These are phyloP conservation scores for Sialis fuliginosa DNA, from an alignment of 2,888 invertebrate genomes.

Conservation along the genomic window DNA sequence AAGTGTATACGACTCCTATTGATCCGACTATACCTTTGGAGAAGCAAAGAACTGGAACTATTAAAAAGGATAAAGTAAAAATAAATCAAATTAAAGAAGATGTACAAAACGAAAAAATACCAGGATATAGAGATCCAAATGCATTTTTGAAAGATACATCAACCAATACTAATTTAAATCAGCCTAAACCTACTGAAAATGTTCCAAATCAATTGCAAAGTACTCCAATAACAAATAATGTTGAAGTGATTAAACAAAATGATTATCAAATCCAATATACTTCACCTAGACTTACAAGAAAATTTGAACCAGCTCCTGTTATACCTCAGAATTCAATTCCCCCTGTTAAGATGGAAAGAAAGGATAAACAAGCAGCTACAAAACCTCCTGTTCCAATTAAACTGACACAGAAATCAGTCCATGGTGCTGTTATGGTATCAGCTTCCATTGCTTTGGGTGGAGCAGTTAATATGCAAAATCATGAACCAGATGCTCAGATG, in stretches of 20 bases:
- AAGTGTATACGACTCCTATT: slow-evolving; percentile 22
- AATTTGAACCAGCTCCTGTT: too few relatives aligned
- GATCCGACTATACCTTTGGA: slow-evolving; percentile 25
- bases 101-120: neutral
- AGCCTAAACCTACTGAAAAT: neutral
- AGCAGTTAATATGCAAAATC: neutral
- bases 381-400: neutral
- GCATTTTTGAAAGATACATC: slow-evolving; percentile 1
- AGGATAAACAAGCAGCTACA: neutral
- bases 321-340: neutral
- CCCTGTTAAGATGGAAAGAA: neutral
- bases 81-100: neutral
- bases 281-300: too few relatives aligned
- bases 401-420: neutral
- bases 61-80: slow-evolving; percentile 1
- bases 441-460: slow-evolving; percentile 1
- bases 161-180: neutral
- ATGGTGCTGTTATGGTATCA: neutral
- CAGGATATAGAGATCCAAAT: slow-evolving; percentile 1
- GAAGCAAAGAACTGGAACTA: slow-evolving; percentile 16
- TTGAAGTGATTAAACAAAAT: neutral
- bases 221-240: neutral
- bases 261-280: too few relatives aligned
- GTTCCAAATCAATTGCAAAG: neutral
- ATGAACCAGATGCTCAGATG: neutral